Conservation (phyloP, 2,888 invertebrate species). For the Mythimna ferrago region DNA sequence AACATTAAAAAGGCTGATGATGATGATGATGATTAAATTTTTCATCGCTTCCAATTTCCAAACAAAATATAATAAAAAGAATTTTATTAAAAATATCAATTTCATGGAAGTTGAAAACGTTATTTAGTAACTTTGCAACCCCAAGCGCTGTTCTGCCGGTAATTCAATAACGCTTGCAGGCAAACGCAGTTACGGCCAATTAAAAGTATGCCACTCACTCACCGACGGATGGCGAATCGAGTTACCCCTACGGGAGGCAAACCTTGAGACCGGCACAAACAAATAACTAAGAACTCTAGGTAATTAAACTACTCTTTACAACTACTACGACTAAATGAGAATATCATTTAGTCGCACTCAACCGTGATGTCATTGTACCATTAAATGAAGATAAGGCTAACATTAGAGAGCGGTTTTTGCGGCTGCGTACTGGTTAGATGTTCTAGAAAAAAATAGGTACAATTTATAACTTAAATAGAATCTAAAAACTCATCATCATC, state of each 20-base stretch:
- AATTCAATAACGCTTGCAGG: constrained; percentile 89
- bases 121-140: constrained; percentile 77
- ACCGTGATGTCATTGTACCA: constrained; percentile 49
- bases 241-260: constrained; percentile 80
- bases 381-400: constrained; percentile 53
- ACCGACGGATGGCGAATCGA: constrained; percentile 82
- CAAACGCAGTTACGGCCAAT: constrained; percentile 89
- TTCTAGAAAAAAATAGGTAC: constrained; percentile 17
- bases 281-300: constrained; percentile 80
- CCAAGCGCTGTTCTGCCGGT: constrained; percentile 79
- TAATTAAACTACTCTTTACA: constrained; percentile 77
- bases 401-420: constrained; percentile 33
- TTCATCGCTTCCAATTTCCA: not conserved
- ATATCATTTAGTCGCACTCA: constrained; percentile 70
- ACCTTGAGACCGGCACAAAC: constrained; percentile 81
- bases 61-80: not conserved
- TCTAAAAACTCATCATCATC: too few species aligned
- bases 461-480: constrained; percentile 6
- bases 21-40: too few species aligned
- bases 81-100: constrained; percentile 41
- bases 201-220: constrained; percentile 89
- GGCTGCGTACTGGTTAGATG: constrained; percentile 7
- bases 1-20: too few species aligned
- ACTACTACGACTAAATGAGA: too few species aligned
- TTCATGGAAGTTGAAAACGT: constrained; percentile 60